Percentiles rank a stretch among this genome's conserved stretches.
Evolutionary conservation across 2,797 vertebrate genomes (phyloP).

Genomic region (Sciurus carolinensis): DNA sequence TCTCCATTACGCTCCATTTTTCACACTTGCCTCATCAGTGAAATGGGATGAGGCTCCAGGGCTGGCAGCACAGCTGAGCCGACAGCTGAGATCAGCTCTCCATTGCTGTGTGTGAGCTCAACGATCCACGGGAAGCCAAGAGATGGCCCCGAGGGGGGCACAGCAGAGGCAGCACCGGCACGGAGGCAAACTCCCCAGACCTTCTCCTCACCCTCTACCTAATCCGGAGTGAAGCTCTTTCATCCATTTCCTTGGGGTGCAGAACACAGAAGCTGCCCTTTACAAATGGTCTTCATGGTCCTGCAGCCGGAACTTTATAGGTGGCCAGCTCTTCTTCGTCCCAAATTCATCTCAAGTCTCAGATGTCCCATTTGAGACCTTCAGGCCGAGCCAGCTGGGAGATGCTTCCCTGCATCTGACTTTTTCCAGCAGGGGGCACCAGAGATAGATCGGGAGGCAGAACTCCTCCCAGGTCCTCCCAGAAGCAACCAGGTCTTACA

Average conservation of each 20-base stretch:
- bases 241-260: slow-evolving; percentile 70
- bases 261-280: neutral
- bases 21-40: slow-evolving; percentile 70
- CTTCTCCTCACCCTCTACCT: neutral
- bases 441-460: slow-evolving; percentile 13
- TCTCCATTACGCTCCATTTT: slow-evolving; percentile 73
- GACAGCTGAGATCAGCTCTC: neutral
- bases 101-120: neutral
- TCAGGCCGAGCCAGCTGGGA: neutral
- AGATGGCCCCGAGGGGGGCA: neutral
- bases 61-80: slow-evolving; percentile 27
- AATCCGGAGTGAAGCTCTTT: neutral
- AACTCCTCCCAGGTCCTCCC: neutral
- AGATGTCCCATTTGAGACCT: neutral
- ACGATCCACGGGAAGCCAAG: neutral
- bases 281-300: neutral
- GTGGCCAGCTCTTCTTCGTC: neutral
- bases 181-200: neutral
- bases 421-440: slow-evolving; percentile 77
- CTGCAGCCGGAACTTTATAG: neutral
- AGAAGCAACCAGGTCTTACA: neutral
- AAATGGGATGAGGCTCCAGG: slow-evolving; percentile 46
- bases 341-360: slow-evolving; percentile 28
- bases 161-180: neutral
- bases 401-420: neutral